phyloP scores from a whole-genome alignment of 2,888 invertebrate genomes.

The Noctua janthina region DNA sequence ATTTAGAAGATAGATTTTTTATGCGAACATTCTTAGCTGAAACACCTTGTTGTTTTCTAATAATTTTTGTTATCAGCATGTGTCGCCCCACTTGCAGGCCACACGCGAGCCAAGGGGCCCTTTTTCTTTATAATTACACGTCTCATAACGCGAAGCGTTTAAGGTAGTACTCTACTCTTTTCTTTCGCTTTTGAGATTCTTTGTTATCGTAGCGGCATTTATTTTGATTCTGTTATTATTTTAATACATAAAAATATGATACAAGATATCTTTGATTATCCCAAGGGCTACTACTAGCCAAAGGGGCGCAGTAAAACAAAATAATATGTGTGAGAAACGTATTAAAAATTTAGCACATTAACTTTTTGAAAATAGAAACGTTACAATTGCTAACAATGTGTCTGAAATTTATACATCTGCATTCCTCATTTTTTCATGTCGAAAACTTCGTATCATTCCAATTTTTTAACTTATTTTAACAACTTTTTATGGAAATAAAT shows the following conservation, averaged over 20 bases:
- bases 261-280: background rate
- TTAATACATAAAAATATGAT: background rate
- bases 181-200: background rate
- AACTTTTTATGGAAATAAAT: background rate
- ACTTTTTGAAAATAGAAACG: conserved; percentile 66
- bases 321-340: background rate
- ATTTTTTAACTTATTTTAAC: background rate
- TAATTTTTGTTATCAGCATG: background rate
- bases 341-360: conserved; percentile 15
- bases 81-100: too few species aligned
- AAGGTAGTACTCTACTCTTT: background rate
- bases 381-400: conserved; percentile 20
- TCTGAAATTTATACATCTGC: background rate
- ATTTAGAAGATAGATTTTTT: background rate
- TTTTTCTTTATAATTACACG: background rate
- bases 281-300: background rate
- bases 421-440: background rate
- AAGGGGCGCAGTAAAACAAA: background rate
- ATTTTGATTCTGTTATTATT: background rate
- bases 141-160: background rate
- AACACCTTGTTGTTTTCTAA: background rate
- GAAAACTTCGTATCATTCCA: background rate
- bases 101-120: too few species aligned
- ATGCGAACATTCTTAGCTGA: background rate
- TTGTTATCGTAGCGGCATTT: conserved; percentile 10